Evolutionary conservation across 2,113 vertebrate genomes (phyloP), one percentile per base, ranked within the genome.

Genomic region (Tympanuchus pallidicinctus): DNA sequence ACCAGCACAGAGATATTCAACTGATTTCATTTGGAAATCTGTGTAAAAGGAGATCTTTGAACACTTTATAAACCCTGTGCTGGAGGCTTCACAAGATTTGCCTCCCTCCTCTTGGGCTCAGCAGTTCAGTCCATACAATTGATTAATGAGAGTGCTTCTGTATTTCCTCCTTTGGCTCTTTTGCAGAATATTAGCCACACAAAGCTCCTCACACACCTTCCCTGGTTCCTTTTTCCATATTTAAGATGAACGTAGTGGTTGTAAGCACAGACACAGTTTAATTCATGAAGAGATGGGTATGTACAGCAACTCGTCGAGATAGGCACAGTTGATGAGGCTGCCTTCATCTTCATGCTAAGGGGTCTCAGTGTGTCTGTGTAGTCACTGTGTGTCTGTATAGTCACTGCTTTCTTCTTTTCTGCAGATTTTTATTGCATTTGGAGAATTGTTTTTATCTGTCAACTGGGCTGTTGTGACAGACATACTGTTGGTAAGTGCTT

Each of bases 401-500:
- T 92, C 43, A 90, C 67, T 50, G 57, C 40, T 59, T 27, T 88
- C 95, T 91, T 77, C 40, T 48, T 24, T 79, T 69, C 89, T 85
- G 11, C 96, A 99, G 98, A 94, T 98, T n/a, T 98, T 98, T 80
- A 97, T 98, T 92, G 98, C 97, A 88, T 48, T 98, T 40, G 98
- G 98, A 67, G 98, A 98, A 78, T 52, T 97, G 3, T 91, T 99
- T 82, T 86, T 98, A 36, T 98, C 98, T 25, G 90, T 98, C 32
- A 99, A 98, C 97, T 98, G 98, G 98, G 97, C 98, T 56, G 95
- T 99, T 88, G 88, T 98, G 82, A 98, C 98, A 57, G 98, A 99
- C 78, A 99, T 99, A 69, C 96, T 99, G 61, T 93, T 99, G 98
- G 98, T 99, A 93, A 98, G 98, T 97, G 36, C 52, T 64, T 61